Evolutionary conservation across 2,888 invertebrate species (phyloP).

Genomic region (Salpingus planirostris): DNA sequence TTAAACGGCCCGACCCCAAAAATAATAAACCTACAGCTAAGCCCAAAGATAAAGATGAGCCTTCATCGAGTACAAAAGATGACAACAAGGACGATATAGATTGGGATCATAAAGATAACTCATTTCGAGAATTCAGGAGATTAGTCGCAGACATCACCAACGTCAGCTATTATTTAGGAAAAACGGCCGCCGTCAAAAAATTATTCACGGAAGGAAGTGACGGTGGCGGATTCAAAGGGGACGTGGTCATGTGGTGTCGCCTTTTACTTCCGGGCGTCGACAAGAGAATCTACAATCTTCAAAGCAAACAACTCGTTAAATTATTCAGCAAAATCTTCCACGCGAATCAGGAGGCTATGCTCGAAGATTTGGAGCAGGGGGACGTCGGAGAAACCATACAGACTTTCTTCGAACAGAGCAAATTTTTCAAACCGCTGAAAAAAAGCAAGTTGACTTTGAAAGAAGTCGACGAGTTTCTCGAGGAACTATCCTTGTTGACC

Average conservation of each 20-base stretch:
- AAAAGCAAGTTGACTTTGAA: conserved; percentile 65
- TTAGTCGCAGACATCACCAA: conserved; percentile 71
- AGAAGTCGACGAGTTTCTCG: conserved; percentile 69
- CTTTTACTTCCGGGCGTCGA: conserved; percentile 73
- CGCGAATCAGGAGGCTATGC: conserved; percentile 69
- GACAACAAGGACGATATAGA: conserved; percentile 1
- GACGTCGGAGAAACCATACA: conserved; percentile 84
- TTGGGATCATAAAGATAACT: conserved; percentile 54
- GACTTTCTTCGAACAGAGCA: conserved; percentile 63
- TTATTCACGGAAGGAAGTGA: conserved; percentile 56
- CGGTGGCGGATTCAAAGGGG: conserved; percentile 62
- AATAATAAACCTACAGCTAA: too few species aligned
- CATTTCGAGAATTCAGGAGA: conserved; percentile 66
- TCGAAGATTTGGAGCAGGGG: conserved; percentile 73
- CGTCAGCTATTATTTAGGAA: conserved; percentile 71
- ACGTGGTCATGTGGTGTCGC: conserved; percentile 71
- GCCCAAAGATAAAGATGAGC: conserved; percentile 2
- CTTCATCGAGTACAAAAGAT: conserved; percentile 6
- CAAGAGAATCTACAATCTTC: conserved; percentile 83
- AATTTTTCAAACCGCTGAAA: conserved; percentile 48
- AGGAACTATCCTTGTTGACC: conserved; percentile 51
- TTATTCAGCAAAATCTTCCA: conserved; percentile 74
- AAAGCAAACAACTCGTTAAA: conserved; percentile 85
- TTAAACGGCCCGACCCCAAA: conserved; percentile 28
- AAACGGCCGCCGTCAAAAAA: conserved; percentile 62